Conservation (phyloP, 2,888 invertebrate species). For the Nephrotoma appendiculata region DNA sequence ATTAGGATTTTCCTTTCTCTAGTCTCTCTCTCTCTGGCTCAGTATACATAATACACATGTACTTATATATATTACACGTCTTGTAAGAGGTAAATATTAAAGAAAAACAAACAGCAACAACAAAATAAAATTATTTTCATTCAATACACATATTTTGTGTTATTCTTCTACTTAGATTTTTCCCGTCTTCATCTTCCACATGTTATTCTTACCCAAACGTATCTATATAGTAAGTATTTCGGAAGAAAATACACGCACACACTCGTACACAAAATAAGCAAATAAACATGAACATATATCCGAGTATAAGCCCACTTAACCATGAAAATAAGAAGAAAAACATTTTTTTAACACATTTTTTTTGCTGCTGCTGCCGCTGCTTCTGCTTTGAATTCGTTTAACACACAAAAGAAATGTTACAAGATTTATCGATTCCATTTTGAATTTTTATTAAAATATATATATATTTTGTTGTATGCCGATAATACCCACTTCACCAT, state of each 20-base stretch:
- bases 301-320: not conserved
- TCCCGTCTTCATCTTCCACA: not conserved
- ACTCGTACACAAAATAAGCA: not conserved
- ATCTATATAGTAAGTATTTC: not conserved
- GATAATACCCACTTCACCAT: not conserved
- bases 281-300: not conserved
- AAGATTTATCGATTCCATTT: not conserved
- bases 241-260: not conserved
- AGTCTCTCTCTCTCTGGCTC: too few species aligned
- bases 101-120: not conserved
- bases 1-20: not conserved
- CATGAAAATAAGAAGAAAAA: not conserved
- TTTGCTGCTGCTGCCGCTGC: not conserved
- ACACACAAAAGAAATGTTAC: not conserved
- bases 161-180: not conserved
- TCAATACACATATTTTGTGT: not conserved
- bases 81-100: not conserved
- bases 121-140: not conserved
- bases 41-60: not conserved
- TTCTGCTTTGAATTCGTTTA: not conserved
- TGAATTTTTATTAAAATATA: not conserved
- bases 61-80: not conserved
- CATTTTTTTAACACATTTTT: not conserved
- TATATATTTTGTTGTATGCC: not conserved
- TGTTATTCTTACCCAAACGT: not conserved